phyloP scores from a whole-genome alignment of 1,140 invertebrate genomes.

The Thaumetopoea pityocampa region DNA sequence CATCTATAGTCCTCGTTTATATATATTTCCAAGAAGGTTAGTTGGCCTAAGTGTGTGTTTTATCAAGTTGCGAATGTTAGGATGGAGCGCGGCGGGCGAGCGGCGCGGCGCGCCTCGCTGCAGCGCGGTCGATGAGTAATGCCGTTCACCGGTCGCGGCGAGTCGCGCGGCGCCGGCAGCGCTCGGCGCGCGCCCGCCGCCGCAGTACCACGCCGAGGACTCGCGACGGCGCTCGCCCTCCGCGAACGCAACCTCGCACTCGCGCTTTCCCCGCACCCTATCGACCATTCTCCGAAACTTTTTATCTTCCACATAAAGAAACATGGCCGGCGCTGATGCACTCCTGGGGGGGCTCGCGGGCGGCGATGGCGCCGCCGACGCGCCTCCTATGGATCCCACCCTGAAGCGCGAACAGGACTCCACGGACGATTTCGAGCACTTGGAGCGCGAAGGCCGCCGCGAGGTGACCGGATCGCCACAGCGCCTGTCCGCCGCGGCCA shows the following conservation, averaged over 20 bases:
- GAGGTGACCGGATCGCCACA: slow-evolving; percentile 45
- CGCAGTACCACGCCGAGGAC: slow-evolving; percentile 53
- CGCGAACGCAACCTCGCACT: slow-evolving; percentile 29
- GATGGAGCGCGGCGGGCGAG: too few relatives aligned
- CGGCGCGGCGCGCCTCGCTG: slow-evolving; percentile 31
- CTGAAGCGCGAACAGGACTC: slow-evolving; percentile 81
- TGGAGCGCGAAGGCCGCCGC: slow-evolving; percentile 72
- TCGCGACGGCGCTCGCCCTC: slow-evolving; percentile 46
- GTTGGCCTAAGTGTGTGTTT: too few relatives aligned
- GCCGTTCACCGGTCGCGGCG: slow-evolving; percentile 60
- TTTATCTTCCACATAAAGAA: slow-evolving; percentile 20
- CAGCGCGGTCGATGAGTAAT: slow-evolving; percentile 62
- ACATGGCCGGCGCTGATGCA: slow-evolving; percentile 54
- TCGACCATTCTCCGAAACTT: slow-evolving; percentile 34
- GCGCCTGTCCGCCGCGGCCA: slow-evolving; percentile 50
- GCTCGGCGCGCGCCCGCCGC: slow-evolving; percentile 27
- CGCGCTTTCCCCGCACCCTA: slow-evolving; percentile 48
- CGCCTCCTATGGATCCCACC: slow-evolving; percentile 21
- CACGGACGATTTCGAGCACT: slow-evolving; percentile 83
- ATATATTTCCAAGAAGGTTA: too few relatives aligned
- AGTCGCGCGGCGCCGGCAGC: slow-evolving; percentile 54
- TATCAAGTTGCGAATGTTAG: too few relatives aligned
- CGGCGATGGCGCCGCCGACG: slow-evolving; percentile 35
- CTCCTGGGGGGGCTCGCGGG: slow-evolving; percentile 51
- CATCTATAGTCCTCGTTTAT: too few relatives aligned